A percentile compares a stretch with the other conserved stretches of the same genome.
Evolutionary conservation across 2,888 invertebrate genomes (phyloP).

Genomic region (Chrysotoxum bicinctum): DNA sequence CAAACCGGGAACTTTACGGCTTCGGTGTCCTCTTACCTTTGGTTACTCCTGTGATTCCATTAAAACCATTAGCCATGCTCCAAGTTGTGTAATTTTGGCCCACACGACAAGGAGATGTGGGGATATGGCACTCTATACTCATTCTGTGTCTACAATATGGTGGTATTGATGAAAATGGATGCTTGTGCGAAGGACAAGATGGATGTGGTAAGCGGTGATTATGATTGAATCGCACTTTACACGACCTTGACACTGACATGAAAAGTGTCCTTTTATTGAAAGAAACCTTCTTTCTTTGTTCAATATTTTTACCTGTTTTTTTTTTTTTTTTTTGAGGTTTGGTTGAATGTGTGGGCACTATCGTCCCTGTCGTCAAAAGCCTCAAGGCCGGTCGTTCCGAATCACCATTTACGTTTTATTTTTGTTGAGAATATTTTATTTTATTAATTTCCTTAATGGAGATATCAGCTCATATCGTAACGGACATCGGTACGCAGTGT

Average conservation of each 20-base stretch:
- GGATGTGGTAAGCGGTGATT: conserved; percentile 18
- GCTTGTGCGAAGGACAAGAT: not conserved
- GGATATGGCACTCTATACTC: not conserved
- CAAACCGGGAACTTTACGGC: conserved; percentile 37
- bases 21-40: conserved; percentile 19
- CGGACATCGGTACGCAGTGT: not conserved
- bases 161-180: conserved; percentile 23
- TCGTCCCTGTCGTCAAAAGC: not conserved
- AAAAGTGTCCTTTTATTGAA: not conserved
- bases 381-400: conserved; percentile 7
- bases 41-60: not conserved
- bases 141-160: not conserved
- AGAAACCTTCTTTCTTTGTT: not conserved
- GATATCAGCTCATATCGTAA: conserved; percentile 24
- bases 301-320: not conserved
- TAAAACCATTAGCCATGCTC: conserved; percentile 24
- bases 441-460: conserved; percentile 52
- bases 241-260: conserved; percentile 52
- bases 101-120: not conserved
- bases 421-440: conserved; percentile 1
- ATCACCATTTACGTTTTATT: not conserved
- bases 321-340: conserved; percentile 7
- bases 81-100: not conserved
- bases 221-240: conserved; percentile 45
- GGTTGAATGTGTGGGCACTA: not conserved